Conservation (phyloP, 2,888 invertebrate species). For the Drosophila limbata region DNA sequence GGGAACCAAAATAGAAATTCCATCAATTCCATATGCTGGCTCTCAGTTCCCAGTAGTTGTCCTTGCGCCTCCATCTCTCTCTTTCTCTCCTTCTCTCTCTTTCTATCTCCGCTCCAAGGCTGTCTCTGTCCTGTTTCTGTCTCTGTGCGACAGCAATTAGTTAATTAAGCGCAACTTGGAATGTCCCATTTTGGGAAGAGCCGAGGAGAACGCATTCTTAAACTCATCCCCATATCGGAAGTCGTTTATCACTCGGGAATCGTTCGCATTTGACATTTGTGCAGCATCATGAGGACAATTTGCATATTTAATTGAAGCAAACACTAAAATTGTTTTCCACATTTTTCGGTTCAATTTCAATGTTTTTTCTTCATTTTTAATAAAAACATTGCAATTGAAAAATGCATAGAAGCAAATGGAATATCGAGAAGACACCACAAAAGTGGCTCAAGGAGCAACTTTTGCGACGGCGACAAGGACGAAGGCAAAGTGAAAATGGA, state of each 20-base stretch:
- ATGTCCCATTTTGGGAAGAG: constrained; percentile 47
- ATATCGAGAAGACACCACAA: constrained; percentile 10
- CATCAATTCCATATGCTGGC: background rate
- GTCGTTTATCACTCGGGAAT: constrained; percentile 49
- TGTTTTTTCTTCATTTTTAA: constrained; percentile 27
- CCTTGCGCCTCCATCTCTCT: background rate
- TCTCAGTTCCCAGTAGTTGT: background rate
- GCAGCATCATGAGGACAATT: constrained; percentile 71
- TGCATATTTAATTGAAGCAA: constrained; percentile 76
- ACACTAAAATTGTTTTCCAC: constrained; percentile 44
- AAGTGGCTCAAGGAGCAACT: constrained; percentile 23
- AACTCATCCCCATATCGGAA: constrained; percentile 13
- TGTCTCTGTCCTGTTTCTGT: background rate
- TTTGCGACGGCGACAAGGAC: constrained; percentile 16
- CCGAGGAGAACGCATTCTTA: background rate
- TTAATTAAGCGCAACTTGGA: constrained; percentile 71
- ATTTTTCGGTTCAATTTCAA: constrained; percentile 42
- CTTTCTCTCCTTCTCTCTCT: background rate
- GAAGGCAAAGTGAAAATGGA: background rate
- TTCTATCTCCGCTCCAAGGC: background rate
- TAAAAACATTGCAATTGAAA: constrained; percentile 54
- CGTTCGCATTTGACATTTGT: constrained; percentile 65
- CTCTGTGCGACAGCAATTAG: constrained; percentile 58
- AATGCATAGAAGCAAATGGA: background rate
- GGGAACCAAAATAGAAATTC: constrained; percentile 2